phyloP scores from a whole-genome alignment of 2,113 vertebrate genomes.

The Prietella phreatophila region DNA sequence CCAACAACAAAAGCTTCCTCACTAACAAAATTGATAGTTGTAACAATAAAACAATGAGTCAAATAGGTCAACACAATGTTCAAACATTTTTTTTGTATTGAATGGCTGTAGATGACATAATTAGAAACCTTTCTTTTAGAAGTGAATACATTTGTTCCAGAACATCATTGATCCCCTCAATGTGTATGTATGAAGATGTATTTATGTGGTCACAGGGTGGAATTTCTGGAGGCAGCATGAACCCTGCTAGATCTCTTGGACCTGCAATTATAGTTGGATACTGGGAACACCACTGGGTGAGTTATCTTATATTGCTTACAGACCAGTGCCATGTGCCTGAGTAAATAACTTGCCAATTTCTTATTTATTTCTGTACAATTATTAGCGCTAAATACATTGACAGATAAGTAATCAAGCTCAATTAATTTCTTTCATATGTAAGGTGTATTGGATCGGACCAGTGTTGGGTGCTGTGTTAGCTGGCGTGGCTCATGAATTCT shows the following conservation, averaged over 20 bases:
- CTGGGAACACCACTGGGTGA: constrained; percentile 84
- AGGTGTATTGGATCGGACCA: constrained; percentile 81
- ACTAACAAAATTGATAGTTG: background rate
- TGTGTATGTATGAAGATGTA: background rate
- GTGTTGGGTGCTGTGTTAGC: constrained; percentile 73
- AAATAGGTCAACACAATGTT: background rate
- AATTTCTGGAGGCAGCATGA: constrained; percentile 81
- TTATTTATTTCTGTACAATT: background rate
- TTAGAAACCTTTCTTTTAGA: background rate
- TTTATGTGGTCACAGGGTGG: constrained; percentile 64
- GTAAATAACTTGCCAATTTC: background rate
- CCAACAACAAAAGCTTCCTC: background rate
- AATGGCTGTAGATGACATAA: background rate
- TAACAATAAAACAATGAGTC: background rate
- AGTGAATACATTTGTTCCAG: background rate
- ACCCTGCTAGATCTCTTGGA: constrained; percentile 76
- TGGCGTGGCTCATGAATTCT: constrained; percentile 75
- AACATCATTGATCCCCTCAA: background rate
- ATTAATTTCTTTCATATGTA: background rate
- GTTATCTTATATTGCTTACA: constrained; percentile 30
- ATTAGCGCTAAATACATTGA: background rate
- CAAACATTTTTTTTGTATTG: background rate
- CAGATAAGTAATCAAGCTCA: background rate
- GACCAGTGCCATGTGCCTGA: background rate
- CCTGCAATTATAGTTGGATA: constrained; percentile 76